A percentile compares a stretch with the other conserved stretches of the same genome.
Evolutionary conservation across 1,140 invertebrate species (phyloP).

Genomic region (Armadillidium nasatum): DNA sequence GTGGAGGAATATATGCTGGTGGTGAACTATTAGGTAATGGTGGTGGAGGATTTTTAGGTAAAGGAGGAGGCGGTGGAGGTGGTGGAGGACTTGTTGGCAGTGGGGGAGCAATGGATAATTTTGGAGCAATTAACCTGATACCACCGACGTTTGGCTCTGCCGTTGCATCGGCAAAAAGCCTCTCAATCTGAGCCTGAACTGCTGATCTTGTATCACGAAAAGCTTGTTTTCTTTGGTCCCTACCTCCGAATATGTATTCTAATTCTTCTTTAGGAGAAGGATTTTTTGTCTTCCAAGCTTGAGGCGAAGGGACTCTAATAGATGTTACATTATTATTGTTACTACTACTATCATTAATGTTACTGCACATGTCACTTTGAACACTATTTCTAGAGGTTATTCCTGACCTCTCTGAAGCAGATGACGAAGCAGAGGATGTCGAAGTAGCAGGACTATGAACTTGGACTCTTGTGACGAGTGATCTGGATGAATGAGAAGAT

Average conservation of each 20-base stretch:
- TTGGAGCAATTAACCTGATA: slow-evolving; percentile 33
- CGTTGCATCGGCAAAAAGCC: slow-evolving; percentile 75
- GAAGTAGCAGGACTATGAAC: not conserved
- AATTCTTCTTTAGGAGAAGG: slow-evolving; percentile 38
- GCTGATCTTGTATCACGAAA: slow-evolving; percentile 49
- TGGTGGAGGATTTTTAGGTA: slow-evolving; percentile 28
- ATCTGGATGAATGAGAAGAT: not conserved
- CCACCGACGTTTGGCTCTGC: slow-evolving; percentile 45
- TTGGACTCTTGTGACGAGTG: not conserved
- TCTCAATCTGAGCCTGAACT: slow-evolving; percentile 76
- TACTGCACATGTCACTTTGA: slow-evolving; percentile 19
- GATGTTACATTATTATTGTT: not conserved
- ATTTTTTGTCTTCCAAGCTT: slow-evolving; percentile 45
- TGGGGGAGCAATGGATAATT: slow-evolving; percentile 29
- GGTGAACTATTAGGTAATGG: slow-evolving; percentile 24
- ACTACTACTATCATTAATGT: slow-evolving; percentile 21
- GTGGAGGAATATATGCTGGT: not conserved
- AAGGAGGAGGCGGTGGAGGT: not conserved
- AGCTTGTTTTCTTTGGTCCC: slow-evolving; percentile 42
- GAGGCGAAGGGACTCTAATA: slow-evolving; percentile 18
- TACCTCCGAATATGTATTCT: slow-evolving; percentile 39
- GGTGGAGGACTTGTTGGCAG: slow-evolving; percentile 18
- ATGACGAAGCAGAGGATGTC: slow-evolving; percentile 6
- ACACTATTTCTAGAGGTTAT: not conserved
- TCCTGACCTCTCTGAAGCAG: slow-evolving; percentile 5